Percentiles rank a stretch among this genome's conserved stretches.
These are phyloP conservation scores for Siphlonurus alternatus DNA, from an alignment of 2,888 invertebrate species.

Conservation along the genomic window DNA sequence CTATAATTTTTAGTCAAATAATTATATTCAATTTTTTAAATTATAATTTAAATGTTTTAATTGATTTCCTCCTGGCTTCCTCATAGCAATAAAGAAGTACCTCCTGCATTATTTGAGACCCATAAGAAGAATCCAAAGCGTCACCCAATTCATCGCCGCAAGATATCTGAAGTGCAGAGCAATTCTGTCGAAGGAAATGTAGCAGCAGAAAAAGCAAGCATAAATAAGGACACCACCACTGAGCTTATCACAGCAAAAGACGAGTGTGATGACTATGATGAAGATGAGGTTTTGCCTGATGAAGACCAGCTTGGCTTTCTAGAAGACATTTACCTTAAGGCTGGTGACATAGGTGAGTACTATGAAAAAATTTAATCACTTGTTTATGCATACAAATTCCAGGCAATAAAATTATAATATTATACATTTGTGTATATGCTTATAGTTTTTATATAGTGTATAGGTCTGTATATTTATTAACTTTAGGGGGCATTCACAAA, in stretches of 20 bases:
- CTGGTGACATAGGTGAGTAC: conserved; percentile 50
- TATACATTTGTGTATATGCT: too few species aligned
- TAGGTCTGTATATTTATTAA: too few species aligned
- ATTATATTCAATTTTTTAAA: too few species aligned
- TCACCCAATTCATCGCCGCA: conserved; percentile 40
- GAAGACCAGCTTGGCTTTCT: conserved; percentile 54
- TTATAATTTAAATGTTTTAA: too few species aligned
- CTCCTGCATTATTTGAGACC: conserved; percentile 43
- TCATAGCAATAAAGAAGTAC: conserved; percentile 40
- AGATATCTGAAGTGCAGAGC: conserved; percentile 21
- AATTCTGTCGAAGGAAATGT: conserved; percentile 20
- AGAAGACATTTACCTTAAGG: conserved; percentile 65
- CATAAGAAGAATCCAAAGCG: conserved; percentile 38
- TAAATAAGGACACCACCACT: conserved; percentile 24
- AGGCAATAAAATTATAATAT: background rate
- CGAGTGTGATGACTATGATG: conserved; percentile 5
- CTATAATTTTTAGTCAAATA: too few species aligned
- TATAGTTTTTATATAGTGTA: too few species aligned
- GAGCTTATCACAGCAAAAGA: conserved; percentile 9
- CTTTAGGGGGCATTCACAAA: too few species aligned
- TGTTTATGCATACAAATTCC: background rate
- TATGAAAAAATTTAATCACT: background rate
- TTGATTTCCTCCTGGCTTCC: too few species aligned
- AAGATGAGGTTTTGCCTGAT: conserved; percentile 32
- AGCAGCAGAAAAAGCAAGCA: conserved; percentile 35